These are phyloP conservation scores for Drosophila navojoa DNA, from an alignment of 1,140 invertebrate species.

Conservation along the genomic window DNA sequence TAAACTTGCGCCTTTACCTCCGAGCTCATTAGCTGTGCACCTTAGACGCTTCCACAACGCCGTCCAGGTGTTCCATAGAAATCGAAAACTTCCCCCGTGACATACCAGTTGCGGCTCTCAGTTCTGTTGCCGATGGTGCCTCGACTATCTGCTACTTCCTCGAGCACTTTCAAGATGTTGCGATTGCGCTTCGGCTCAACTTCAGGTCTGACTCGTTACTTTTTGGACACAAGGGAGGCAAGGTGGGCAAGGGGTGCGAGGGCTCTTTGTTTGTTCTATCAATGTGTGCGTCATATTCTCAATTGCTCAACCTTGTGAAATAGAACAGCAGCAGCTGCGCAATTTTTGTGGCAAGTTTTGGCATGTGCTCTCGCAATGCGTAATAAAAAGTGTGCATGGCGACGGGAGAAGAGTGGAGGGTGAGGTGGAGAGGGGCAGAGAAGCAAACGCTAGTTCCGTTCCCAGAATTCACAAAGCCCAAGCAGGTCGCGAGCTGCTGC, in stretches of 20 bases:
- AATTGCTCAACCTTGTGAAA: constrained; percentile 56
- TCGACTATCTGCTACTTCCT: constrained; percentile 22
- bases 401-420: not conserved
- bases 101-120: constrained; percentile 37
- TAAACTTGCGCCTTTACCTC: constrained; percentile 53
- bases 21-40: constrained; percentile 58
- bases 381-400: constrained; percentile 11
- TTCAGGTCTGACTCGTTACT: constrained; percentile 36
- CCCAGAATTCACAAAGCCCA: constrained; percentile 1
- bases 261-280: too few relatives aligned
- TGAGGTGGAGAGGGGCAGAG: not conserved
- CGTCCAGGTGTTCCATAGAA: constrained; percentile 73
- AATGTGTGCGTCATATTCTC: constrained; percentile 29
- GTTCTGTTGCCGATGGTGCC: constrained; percentile 31
- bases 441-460: not conserved
- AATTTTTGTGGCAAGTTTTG: constrained; percentile 64
- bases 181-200: constrained; percentile 33
- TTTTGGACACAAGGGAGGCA: constrained; percentile 1
- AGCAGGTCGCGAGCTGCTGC: constrained; percentile 4
- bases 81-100: constrained; percentile 69
- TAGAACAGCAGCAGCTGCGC: constrained; percentile 60
- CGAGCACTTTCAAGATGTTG: constrained; percentile 59
- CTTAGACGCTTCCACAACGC: constrained; percentile 45
- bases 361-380: constrained; percentile 62
- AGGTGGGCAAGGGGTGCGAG: not conserved